Percentiles rank a stretch among this genome's conserved stretches.
Conservation (phyloP, 2,113 vertebrate species). For the Rhizomys pruinosus region DNA sequence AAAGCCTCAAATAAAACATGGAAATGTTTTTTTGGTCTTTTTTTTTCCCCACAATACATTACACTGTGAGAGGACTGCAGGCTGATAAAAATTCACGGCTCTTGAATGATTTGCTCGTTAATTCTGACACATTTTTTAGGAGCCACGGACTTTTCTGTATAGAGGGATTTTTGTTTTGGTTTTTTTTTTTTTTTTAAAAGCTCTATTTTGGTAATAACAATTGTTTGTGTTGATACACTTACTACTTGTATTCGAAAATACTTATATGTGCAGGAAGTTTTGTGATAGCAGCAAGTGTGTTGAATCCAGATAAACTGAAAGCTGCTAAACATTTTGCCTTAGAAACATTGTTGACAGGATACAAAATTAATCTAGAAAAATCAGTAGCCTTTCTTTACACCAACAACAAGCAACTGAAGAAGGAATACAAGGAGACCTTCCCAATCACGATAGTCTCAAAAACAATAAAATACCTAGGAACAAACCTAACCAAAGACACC, state of each 20-base stretch:
- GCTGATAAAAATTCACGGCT: neutral
- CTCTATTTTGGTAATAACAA: neutral
- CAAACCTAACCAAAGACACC: no score
- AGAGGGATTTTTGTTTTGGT: no score
- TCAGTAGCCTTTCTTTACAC: no score
- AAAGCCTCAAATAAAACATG: neutral
- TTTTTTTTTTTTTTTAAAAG: conserved; percentile 43
- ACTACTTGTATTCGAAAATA: conserved; percentile 25
- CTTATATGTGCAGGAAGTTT: conserved; percentile 26
- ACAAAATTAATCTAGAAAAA: no score
- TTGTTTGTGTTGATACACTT: conserved; percentile 26
- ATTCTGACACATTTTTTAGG: neutral
- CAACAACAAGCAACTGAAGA: no score
- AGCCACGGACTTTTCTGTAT: neutral
- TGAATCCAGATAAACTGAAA: conserved; percentile 22
- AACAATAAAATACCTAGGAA: no score
- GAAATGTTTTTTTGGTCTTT: neutral
- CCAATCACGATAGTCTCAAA: no score
- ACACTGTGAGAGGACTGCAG: neutral
- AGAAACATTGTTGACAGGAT: no score
- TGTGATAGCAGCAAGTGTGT: neutral
- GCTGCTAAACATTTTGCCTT: conserved; percentile 33
- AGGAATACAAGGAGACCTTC: no score
- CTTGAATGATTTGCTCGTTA: neutral
- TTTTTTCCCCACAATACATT: neutral